Conservation (phyloP, 2,888 invertebrate genomes). For the Cantharis nigra region DNA sequence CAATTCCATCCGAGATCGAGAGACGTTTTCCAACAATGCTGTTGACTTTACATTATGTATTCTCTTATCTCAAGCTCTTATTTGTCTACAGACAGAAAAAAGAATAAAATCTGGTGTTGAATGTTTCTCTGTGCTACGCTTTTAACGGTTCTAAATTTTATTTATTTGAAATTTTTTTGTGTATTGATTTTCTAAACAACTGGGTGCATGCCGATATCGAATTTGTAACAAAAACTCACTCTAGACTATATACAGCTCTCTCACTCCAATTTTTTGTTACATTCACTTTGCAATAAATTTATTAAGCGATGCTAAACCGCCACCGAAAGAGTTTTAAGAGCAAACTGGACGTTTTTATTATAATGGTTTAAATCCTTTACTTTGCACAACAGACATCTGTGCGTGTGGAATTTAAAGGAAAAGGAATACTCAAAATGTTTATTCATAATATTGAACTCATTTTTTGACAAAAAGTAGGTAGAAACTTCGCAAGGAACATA, state of each 20-base stretch:
- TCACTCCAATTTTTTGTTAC: neutral
- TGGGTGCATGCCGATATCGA: neutral
- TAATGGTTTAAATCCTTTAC: neutral
- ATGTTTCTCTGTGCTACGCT: conserved; percentile 21
- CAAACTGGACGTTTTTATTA: neutral
- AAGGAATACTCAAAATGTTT: neutral
- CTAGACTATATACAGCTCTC: neutral
- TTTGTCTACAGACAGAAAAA: conserved; percentile 13
- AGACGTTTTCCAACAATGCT: conserved; percentile 37
- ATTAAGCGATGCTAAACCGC: neutral
- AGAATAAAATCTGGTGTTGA: conserved; percentile 16
- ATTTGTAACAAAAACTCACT: neutral
- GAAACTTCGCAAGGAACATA: neutral
- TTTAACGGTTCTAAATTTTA: conserved; percentile 25
- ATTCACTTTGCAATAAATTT: neutral
- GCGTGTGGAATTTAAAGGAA: neutral
- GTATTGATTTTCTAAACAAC: conserved; percentile 6
- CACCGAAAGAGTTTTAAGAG: neutral
- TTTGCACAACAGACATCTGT: neutral
- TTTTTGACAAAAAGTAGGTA: no score
- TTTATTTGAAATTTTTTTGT: conserved; percentile 5
- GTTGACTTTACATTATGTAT: conserved; percentile 38
- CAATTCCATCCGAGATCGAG: conserved; percentile 32
- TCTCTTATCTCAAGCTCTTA: conserved; percentile 30
- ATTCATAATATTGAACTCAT: no score